Evolutionary conservation across 2,113 vertebrate species (phyloP), one percentile per base, ranked within the genome.

Genomic region (Zingel zingel): DNA sequence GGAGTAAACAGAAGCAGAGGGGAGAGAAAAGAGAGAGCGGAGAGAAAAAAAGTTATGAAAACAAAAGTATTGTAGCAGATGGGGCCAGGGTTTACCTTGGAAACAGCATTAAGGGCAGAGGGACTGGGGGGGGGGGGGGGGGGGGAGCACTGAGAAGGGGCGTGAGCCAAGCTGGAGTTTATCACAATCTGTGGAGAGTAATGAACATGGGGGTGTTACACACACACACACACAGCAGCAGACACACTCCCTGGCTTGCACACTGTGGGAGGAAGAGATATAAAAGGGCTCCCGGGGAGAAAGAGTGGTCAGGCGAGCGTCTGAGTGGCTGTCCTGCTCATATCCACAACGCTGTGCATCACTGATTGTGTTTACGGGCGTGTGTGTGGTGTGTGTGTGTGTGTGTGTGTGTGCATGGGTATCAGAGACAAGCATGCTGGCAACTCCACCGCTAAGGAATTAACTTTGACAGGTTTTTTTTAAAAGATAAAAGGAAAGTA

Each of bases 51-150:
- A 89, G 85, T 94, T 93, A 93, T 93, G 80, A 92, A 93, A 94
- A 95, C 92, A 95, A 86, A 86, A 90, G 92, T 90, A 85, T 87
- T 92, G 90, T 69, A 94, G 92, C 93, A 94, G 93, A 94, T 91
- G 90, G 89, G 85, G 50, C 82, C 74, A 15, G 61, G 76, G 58
- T 93, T 92, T 89, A 94, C 93, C 93, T 90, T 95, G 93, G 94
- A 94, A 94, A 95, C 92, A 77, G 79, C 75, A 70, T 78, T 79
- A 91, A 76, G 45, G 85, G 86, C 58, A 58, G 73, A 82, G 71
- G 68, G 69, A 71, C 71, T 25, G 66, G 76, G 83, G 79, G 8
- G 39, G 39, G 7, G 36, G 36, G 6, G 1, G 33, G 36, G 36
- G 36, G 8, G 8, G 8, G 68, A 48, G 56, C 8, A 3, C 23